Evolutionary conservation across 2,888 invertebrate species (phyloP).

Genomic region (Elysia crispata): DNA sequence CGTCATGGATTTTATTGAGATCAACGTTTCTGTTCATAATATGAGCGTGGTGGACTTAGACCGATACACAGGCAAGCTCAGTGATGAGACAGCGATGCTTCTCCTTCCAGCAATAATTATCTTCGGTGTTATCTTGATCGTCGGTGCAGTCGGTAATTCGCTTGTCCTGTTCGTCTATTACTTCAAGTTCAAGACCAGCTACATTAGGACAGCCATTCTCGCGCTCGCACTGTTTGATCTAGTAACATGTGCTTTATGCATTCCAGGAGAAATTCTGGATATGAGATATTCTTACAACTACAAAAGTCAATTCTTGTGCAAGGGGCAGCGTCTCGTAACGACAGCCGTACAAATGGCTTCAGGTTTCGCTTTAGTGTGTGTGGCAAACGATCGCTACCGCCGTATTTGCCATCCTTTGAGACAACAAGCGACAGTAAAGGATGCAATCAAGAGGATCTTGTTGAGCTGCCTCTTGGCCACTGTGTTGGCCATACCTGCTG

Average conservation of each 20-base stretch:
- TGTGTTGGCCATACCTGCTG: constrained; percentile 47
- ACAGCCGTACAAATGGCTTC: constrained; percentile 53
- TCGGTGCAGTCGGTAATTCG: constrained; percentile 54
- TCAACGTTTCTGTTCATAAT: too few relatives aligned
- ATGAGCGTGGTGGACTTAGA: not conserved
- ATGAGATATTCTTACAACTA: constrained; percentile 57
- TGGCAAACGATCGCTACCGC: constrained; percentile 55
- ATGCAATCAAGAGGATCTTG: constrained; percentile 43
- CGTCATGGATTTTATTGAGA: too few relatives aligned
- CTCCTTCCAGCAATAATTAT: constrained; percentile 54
- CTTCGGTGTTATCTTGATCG: constrained; percentile 48
- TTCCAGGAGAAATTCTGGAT: constrained; percentile 57
- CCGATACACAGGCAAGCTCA: constrained; percentile 35
- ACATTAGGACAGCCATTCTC: constrained; percentile 57
- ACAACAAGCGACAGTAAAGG: constrained; percentile 51
- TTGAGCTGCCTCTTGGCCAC: constrained; percentile 27
- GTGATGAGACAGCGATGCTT: constrained; percentile 46
- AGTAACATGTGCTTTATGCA: constrained; percentile 52
- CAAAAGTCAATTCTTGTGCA: constrained; percentile 53
- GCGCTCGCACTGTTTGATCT: constrained; percentile 57
- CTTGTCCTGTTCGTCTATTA: constrained; percentile 56
- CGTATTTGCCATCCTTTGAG: constrained; percentile 58
- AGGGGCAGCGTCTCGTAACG: constrained; percentile 53
- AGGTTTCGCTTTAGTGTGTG: constrained; percentile 55
- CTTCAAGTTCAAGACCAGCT: constrained; percentile 52